Evolutionary conservation across 2,888 invertebrate genomes (phyloP), one percentile per base, ranked within the genome.

Genomic region (Acanthosepion lycidas): DNA sequence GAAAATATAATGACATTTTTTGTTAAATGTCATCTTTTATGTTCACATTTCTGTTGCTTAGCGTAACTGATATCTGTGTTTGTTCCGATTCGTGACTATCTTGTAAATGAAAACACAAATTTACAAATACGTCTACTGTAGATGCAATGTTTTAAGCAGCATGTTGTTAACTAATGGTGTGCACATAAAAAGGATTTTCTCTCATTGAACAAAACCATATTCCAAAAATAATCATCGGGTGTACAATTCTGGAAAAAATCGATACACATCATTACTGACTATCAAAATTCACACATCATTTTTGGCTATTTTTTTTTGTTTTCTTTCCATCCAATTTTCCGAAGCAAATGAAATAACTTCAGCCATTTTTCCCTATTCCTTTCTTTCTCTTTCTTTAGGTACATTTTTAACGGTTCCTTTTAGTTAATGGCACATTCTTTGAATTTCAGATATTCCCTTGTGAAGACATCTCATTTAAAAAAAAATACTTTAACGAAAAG

Each of bases 241-340:
- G n/a, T 78, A 78, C n/a, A 33, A n/a, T 78, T 78, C 78, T n/a
- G n/a, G 78, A 78, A 78, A n/a, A 78, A 78, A 78, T 78, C 78
- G 78, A 78, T 78, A n/a, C 78, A 78, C 78, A 78, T 78, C 78
- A 78, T 78, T 78, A 78, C n/a, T 78, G n/a, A 9, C 78, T n/a
- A 78, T 78, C 78, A n/a, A 78, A 78, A 78, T 78, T 78, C n/a
- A 33, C n/a, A 78, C 78, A 5, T 78, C 18, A 6, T 78, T 78
- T 78, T 8, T 78, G 9, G 26, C 28, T 15, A 2, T 78, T n/a
- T 3, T 15, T 78, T 78, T 15, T 2, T 23, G 1, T n/a, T 78
- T n/a, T 12, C 15, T 33, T 78, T n/a, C 1, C 12, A n/a, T 78
- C n/a, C n/a, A 15, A 33, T 78, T n/a, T 78, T 78, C 59, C 59